phyloP scores from a whole-genome alignment of 1,140 invertebrate species.

The Cecropterus lyciades region DNA sequence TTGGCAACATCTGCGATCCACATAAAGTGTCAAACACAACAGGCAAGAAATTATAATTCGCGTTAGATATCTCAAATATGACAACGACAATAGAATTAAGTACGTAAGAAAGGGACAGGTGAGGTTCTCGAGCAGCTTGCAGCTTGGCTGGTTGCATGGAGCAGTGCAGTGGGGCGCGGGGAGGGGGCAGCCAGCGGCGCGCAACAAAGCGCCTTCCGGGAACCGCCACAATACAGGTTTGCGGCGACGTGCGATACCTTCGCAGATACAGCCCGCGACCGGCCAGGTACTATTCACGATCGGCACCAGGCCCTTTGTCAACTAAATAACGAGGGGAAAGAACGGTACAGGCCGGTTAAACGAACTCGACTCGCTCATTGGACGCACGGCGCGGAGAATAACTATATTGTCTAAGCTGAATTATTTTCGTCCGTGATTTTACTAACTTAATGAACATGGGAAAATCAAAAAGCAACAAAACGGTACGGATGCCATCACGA shows the following conservation, averaged over 20 bases:
- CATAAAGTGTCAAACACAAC: background rate
- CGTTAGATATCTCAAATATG: background rate
- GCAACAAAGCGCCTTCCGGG: conserved; percentile 80
- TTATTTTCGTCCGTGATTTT: too few species aligned
- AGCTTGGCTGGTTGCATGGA: conserved; percentile 39
- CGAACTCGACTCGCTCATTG: conserved; percentile 40
- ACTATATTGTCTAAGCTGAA: background rate
- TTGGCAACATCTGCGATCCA: background rate
- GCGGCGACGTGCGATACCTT: conserved; percentile 81
- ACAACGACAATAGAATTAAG: conserved; percentile 16
- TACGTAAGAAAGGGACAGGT: conserved; percentile 29
- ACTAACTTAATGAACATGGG: background rate
- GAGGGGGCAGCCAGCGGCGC: conserved; percentile 58
- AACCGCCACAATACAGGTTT: conserved; percentile 82
- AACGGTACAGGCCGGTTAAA: conserved; percentile 53
- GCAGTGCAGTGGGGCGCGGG: conserved; percentile 39
- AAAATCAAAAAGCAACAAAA: conserved; percentile 11
- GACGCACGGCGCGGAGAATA: conserved; percentile 26
- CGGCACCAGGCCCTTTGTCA: conserved; percentile 64
- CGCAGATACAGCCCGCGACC: conserved; percentile 70
- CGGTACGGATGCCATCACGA: conserved; percentile 21
- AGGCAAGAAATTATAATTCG: background rate
- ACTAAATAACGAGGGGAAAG: conserved; percentile 56
- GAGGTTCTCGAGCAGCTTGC: conserved; percentile 36
- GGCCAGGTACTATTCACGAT: conserved; percentile 58